phyloP scores from a whole-genome alignment of 2,888 invertebrate species.

The Acrobasis consociella region DNA sequence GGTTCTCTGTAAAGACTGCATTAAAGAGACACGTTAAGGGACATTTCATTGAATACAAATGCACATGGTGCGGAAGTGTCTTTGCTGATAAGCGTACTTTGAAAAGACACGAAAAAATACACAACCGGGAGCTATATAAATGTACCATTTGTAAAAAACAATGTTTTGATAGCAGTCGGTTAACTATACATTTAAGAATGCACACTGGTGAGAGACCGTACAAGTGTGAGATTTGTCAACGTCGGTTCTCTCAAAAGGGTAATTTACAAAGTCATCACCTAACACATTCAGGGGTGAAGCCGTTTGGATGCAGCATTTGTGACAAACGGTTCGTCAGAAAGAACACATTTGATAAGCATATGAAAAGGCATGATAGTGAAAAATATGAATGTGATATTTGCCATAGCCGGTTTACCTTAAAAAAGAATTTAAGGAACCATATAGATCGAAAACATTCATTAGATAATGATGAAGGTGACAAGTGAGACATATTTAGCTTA shows the following conservation, averaged over 20 bases:
- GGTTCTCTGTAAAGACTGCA: neutral
- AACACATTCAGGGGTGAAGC: constrained; percentile 33
- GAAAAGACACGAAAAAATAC: neutral
- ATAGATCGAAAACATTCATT: no score
- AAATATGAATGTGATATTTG: neutral
- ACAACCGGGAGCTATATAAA: neutral
- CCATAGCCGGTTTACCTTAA: neutral
- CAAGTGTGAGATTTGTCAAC: neutral
- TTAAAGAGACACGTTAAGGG: neutral
- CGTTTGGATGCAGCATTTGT: neutral
- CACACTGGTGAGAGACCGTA: neutral
- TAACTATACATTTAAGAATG: neutral
- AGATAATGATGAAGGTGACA: no score
- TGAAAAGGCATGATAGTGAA: neutral
- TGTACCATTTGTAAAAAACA: neutral
- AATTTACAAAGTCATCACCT: constrained; percentile 22
- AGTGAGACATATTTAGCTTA: no score
- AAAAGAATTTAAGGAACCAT: neutral
- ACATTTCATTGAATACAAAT: neutral
- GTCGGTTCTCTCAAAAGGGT: neutral
- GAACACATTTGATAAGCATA: neutral
- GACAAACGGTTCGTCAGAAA: neutral
- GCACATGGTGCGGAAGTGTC: neutral
- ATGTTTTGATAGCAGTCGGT: neutral
- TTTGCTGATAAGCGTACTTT: neutral